Base-by-base conservation (phyloP, 2,797 vertebrate genomes). In the Anguilla obscura region DNA sequence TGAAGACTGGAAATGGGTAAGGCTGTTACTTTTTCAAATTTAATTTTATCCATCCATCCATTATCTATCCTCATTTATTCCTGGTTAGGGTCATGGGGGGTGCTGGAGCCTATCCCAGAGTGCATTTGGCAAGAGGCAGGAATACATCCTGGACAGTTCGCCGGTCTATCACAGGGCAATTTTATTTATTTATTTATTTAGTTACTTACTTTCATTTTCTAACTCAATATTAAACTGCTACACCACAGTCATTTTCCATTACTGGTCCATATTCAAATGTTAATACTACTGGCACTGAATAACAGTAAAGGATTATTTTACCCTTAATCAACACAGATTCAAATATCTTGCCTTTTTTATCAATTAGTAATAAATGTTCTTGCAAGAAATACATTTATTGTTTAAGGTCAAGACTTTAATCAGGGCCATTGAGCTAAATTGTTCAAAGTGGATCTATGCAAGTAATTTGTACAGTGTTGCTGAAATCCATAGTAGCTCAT, bases 401-500 rank as follows among this genome's bases (percentile, higher is more conserved):
- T 89, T 85, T 91, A 94, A 94, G 94, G 93, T 94, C 94, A 94
- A 86, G 90, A 90, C 89, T 71, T 91, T 88, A 93, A 93, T 92
- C 91, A 90, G 95, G 93, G 92, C 84, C 66, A 74, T 86, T 83
- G 86, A 92, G 91, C 90, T 90, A 66, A 85, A 66, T 85, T 58
- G 71, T 86, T 86, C 86, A 63, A 82, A 84, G 85, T 86, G 88
- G 90, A 93, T 94, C 92, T 90, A 88, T 85, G 89, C 92, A 58
- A 91, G 90, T 91, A 93, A 94, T 95, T 94, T 94, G 92, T 91
- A 91, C 90, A 86, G 90, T 88, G 91, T 93, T 92, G 90, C 92
- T 89, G 89, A 92, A 94, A 94, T 94, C 92, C 92, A 94, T 94
- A 92, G 91, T 93, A 93, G 91, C 91, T 16, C 87, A 93, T 93